Evolutionary conservation across 2,888 invertebrate genomes (phyloP), one percentile per base, ranked within the genome.

Genomic region (Tiphia femorata): DNA sequence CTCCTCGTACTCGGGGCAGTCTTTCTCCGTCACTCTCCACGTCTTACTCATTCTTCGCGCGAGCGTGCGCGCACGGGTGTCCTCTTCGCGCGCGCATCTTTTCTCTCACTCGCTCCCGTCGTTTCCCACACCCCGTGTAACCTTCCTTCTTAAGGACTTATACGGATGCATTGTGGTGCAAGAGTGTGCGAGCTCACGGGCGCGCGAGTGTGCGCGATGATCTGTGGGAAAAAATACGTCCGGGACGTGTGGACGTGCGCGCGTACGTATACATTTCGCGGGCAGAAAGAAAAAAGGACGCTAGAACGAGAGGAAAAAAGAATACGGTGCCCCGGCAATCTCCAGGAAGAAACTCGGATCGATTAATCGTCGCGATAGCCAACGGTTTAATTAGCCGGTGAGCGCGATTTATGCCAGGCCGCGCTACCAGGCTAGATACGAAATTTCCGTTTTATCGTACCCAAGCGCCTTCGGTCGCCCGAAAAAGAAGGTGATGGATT

Each of bases 361-460:
- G 78, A 77, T 77, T 73, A 77, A 78, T 77, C 72, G 75, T 67
- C 62, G 68, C 71, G 77, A 75, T 77, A 77, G 67, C 68, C 74
- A 75, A 75, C 67, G 73, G 72, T 77, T 78, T 77, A 76, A 79
- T 78, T 79, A 77, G 67, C 71, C 62, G 67, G 56, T 53, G 57
- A 66, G 50, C 61, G 69, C 62, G 69, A 72, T 73, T 75, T 69
- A 67, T 73, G 58, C 56, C 41, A 51, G 54, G 41, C 54, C 52
- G 48, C 41, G 49, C 42, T 47, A 46, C 57, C 58, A n/a, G 64
- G 62, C 57, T 62, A 62, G 65, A 67, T 59, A 62, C 57, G 62
- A 72, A 72, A 72, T 64, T 66, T 67, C 61, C 59, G 62, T 57
- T 66, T 67, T 62, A 62, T 67, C 49, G 47, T 23, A 25, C 35